Base-by-base conservation (phyloP, 2,113 vertebrate species). In the Prochilodus magdalenae region DNA sequence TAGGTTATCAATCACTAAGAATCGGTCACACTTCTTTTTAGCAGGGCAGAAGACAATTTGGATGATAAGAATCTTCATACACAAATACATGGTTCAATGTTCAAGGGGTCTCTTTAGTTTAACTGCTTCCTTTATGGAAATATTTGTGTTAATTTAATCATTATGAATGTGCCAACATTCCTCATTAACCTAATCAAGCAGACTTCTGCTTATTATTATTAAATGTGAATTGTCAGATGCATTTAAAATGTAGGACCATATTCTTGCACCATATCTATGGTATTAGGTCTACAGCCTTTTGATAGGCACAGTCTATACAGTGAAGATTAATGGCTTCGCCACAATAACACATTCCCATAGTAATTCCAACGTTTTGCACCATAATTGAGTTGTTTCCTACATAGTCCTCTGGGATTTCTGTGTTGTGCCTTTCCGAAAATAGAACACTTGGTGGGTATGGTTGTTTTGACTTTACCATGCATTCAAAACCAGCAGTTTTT, bases 111-210 rank as follows among this genome's bases (percentile, higher is more conserved):
- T 3, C 16, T 73, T n/a, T 73, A 13, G 63, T 81, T 81, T 82
- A 79, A 33, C 80, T 40, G 51, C 55, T 24, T 83, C 53, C 18
- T 53, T 13, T 78, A 44, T 83, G 81, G 47, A 79, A 5, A 65
- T 55, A 86, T 83, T 63, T n/a, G n/a, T 59, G 75, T 27, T 78
- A 69, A 86, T 73, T 79, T 57, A 75, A 12, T 36, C 77, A 30
- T 5, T 33, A 36, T 27, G 73, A 30, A 51, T 49, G 20, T 29
- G 5, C 14, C 33, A 47, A 26, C 1, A 36, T 51, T 55, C 14
- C 7, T 53, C 70, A 69, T 83, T 49, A 49, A 14, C 5, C 13
- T 7, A 51, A 18, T 51, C 16, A 14, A 51, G 15, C 13, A 51
- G 2, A 16, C 1, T 55, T 20, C 4, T 18, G 51, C 51, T 53